phyloP scores from a whole-genome alignment of 2,797 vertebrate species.

The Xenopus petersii region DNA sequence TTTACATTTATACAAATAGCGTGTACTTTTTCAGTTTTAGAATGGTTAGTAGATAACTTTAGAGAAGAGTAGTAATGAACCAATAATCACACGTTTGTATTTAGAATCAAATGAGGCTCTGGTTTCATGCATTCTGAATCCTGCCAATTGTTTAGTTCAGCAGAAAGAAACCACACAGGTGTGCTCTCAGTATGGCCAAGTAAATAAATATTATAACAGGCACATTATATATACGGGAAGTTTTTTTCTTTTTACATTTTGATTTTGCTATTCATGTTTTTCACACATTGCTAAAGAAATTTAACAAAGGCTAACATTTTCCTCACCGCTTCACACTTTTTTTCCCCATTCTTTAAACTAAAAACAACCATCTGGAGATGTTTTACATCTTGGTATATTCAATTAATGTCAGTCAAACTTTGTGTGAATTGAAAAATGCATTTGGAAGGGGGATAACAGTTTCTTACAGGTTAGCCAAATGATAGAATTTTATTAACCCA shows the following conservation, averaged over 20 bases:
- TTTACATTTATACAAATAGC: too few relatives aligned
- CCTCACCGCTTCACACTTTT: slow-evolving; percentile 9
- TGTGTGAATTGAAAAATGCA: not conserved
- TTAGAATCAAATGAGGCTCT: not conserved
- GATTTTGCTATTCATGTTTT: slow-evolving; percentile 7
- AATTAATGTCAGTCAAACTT: not conserved
- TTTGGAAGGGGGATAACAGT: too few relatives aligned
- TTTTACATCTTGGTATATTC: slow-evolving; percentile 1
- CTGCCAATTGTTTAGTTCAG: not conserved
- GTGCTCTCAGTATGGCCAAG: not conserved
- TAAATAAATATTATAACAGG: not conserved
- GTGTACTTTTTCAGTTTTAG: too few relatives aligned
- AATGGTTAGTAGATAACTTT: too few relatives aligned
- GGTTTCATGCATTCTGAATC: not conserved
- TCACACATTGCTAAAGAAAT: slow-evolving; percentile 5
- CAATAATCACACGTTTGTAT: not conserved
- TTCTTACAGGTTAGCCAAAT: too few relatives aligned
- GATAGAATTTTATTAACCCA: too few relatives aligned
- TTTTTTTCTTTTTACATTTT: not conserved
- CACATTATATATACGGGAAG: not conserved
- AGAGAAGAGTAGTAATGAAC: not conserved
- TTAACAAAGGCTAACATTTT: slow-evolving; percentile 5
- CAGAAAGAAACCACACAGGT: slow-evolving; percentile 24
- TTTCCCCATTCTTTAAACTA: not conserved
- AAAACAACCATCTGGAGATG: slow-evolving; percentile 23